These are phyloP conservation scores for Cirrhinus molitorella DNA, from an alignment of 2,797 vertebrate genomes.

Conservation along the genomic window DNA sequence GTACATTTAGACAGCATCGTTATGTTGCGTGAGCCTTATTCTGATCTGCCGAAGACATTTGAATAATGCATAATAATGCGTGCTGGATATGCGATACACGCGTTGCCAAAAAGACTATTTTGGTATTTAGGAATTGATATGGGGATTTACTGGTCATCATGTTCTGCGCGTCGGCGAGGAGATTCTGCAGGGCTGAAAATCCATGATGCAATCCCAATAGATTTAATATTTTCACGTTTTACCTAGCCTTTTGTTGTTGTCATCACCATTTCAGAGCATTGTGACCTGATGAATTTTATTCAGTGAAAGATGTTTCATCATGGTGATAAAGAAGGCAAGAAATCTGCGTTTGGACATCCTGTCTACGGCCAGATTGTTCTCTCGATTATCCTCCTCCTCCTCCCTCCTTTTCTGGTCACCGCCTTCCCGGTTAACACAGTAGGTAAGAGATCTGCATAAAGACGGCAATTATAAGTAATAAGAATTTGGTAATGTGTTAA, in stretches of 20 bases:
- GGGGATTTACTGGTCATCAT: constrained; percentile 44
- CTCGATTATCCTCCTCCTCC: constrained; percentile 55
- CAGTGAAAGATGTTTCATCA: constrained; percentile 66
- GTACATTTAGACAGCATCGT: not conserved
- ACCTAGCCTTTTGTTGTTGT: constrained; percentile 31
- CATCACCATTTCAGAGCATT: constrained; percentile 54
- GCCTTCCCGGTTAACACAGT: constrained; percentile 61
- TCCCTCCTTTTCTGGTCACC: constrained; percentile 55
- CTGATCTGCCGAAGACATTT: not conserved
- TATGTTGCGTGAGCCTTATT: constrained; percentile 5
- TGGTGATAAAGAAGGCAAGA: constrained; percentile 62
- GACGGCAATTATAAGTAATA: not conserved
- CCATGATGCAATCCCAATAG: constrained; percentile 35
- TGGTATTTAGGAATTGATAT: constrained; percentile 26
- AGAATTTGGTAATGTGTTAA: not conserved
- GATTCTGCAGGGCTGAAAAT: constrained; percentile 39
- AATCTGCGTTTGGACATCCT: constrained; percentile 56
- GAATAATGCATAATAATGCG: constrained; percentile 37
- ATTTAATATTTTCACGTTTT: constrained; percentile 45
- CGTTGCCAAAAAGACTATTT: constrained; percentile 5
- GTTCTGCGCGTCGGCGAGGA: constrained; percentile 39
- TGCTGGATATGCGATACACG: constrained; percentile 14
- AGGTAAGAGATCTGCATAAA: constrained; percentile 51
- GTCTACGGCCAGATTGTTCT: constrained; percentile 54
- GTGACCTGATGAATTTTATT: constrained; percentile 58